A percentile compares a stretch with the other conserved stretches of the same genome.
Evolutionary conservation across 2,113 vertebrate genomes (phyloP).

Genomic region (Daboia siamensis): DNA sequence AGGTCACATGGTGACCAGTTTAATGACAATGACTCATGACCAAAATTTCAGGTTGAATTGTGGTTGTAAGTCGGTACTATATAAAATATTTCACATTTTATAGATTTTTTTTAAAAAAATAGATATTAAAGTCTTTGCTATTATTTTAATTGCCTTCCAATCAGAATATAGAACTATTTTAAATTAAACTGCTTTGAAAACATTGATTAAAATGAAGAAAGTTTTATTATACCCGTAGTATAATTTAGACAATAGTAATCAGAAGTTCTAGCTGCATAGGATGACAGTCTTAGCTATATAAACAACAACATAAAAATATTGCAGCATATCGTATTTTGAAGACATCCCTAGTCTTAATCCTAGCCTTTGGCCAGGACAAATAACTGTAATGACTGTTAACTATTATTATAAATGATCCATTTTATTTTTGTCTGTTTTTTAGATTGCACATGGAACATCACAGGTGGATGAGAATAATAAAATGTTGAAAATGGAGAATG

Average conservation of each 20-base stretch:
- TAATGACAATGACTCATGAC: not conserved
- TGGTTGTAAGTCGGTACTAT: not conserved
- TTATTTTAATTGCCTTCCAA: not conserved
- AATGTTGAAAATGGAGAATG: not conserved
- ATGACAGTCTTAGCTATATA: not conserved
- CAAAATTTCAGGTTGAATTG: not conserved
- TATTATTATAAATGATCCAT: not conserved
- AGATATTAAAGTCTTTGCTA: not conserved
- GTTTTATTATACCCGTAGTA: not conserved
- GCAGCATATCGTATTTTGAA: constrained; percentile 6
- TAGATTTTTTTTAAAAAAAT: not conserved
- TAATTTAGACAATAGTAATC: not conserved
- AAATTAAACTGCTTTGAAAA: constrained; percentile 1
- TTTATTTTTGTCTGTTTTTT: not conserved
- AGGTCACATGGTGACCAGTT: not conserved
- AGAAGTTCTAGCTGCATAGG: not conserved
- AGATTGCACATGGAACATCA: not conserved
- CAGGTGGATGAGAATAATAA: not conserved
- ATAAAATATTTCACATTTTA: not conserved
- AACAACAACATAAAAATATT: not conserved
- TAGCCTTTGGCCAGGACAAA: not conserved
- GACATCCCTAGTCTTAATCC: constrained; percentile 7
- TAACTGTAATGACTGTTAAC: not conserved
- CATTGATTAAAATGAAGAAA: not conserved
- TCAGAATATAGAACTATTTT: not conserved